A percentile compares a stretch with the other conserved stretches of the same genome.
These are phyloP conservation scores for Phocoena phocoena DNA, from an alignment of 2,113 vertebrate species.

Conservation along the genomic window DNA sequence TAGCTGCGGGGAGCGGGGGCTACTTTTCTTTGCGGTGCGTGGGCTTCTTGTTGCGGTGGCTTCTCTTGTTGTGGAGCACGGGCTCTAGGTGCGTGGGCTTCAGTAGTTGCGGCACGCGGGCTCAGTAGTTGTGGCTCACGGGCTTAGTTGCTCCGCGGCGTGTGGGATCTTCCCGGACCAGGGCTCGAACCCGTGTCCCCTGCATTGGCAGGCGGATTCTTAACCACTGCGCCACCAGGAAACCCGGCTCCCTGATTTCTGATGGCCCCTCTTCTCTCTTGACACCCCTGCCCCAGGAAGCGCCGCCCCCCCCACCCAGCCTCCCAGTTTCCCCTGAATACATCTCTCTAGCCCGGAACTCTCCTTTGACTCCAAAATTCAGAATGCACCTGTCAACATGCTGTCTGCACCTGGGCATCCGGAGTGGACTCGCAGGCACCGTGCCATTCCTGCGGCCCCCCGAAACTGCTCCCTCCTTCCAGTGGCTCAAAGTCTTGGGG, in stretches of 20 bases:
- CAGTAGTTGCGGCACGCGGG: accelerated
- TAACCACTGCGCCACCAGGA: too few relatives aligned
- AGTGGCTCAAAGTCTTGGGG: not conserved
- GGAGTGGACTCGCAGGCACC: not conserved
- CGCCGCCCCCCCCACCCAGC: accelerated
- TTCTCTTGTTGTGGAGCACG: too few relatives aligned
- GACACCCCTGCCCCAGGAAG: too few relatives aligned
- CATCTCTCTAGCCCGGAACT: not conserved
- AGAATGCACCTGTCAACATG: accelerated
- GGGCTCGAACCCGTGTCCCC: too few relatives aligned
- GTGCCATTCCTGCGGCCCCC: accelerated
- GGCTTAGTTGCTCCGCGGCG: too few relatives aligned
- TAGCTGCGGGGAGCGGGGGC: too few relatives aligned
- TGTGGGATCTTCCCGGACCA: too few relatives aligned
- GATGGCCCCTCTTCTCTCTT: not conserved
- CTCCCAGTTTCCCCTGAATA: not conserved
- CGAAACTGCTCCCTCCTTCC: not conserved
- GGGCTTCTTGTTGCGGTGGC: too few relatives aligned
- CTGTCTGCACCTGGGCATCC: not conserved
- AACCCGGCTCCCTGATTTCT: not conserved
- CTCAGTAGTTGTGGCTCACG: too few relatives aligned
- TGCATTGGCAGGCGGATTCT: too few relatives aligned
- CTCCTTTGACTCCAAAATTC: not conserved
- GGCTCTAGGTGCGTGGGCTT: too few relatives aligned
- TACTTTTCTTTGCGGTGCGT: accelerated